These are phyloP conservation scores for Echinometra lucunter DNA, from an alignment of 53 echinoderm and acorn worm species.

Conservation along the genomic window DNA sequence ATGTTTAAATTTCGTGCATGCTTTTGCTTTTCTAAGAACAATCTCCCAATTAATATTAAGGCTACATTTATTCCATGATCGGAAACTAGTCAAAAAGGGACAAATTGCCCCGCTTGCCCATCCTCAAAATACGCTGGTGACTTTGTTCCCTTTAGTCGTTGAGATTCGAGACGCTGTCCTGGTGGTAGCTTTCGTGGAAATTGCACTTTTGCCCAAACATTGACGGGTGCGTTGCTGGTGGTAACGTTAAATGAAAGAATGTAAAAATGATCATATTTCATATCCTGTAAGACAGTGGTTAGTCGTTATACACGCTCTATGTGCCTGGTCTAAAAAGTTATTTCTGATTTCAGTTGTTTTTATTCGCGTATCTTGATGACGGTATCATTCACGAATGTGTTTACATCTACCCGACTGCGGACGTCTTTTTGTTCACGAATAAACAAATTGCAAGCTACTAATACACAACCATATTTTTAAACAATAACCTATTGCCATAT, in stretches of 20 bases:
- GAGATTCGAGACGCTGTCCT: background rate
- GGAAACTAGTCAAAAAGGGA: too few relatives aligned
- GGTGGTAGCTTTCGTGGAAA: conserved; percentile 57
- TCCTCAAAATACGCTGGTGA: too few relatives aligned
- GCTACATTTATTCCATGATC: too few relatives aligned
- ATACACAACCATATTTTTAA: too few relatives aligned
- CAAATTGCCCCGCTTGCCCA: too few relatives aligned
- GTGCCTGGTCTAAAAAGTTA: background rate
- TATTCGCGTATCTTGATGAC: background rate
- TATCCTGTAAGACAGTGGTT: conserved; percentile 22
- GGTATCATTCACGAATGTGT: background rate
- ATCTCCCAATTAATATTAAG: too few relatives aligned
- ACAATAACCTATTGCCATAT: too few relatives aligned
- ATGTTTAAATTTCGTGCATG: too few relatives aligned
- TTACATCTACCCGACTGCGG: background rate
- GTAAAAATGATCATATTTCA: conserved; percentile 10
- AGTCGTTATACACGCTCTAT: background rate
- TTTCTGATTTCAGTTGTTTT: background rate
- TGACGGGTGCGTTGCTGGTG: background rate
- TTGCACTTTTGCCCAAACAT: conserved; percentile 57
- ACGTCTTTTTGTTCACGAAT: too few relatives aligned
- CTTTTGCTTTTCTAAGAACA: too few relatives aligned
- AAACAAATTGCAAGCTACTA: too few relatives aligned
- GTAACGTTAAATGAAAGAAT: background rate
- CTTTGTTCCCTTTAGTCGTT: background rate